phyloP scores from a whole-genome alignment of 2,113 vertebrate genomes.

The Colossoma macropomum region DNA sequence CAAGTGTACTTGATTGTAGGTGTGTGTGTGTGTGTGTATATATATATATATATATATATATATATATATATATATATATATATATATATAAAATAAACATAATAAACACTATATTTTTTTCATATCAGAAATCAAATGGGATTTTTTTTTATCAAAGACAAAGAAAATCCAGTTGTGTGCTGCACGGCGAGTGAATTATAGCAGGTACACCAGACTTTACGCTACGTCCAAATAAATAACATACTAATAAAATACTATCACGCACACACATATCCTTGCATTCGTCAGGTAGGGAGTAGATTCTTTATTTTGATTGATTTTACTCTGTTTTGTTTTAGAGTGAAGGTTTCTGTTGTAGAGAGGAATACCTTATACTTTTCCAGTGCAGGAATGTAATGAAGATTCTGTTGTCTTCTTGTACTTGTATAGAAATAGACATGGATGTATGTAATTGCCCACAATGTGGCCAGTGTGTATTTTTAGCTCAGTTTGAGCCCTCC shows the following conservation, averaged over 20 bases:
- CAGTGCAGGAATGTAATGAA: not conserved
- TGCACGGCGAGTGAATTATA: constrained; percentile 25
- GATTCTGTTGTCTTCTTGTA: not conserved
- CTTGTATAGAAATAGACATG: not conserved
- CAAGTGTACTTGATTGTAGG: constrained; percentile 73
- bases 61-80: constrained; percentile 62
- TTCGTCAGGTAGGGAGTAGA: not conserved
- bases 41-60: constrained; percentile 66
- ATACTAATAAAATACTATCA: constrained; percentile 15
- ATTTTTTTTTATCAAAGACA: constrained; percentile 57
- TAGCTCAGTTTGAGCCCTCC: constrained; percentile 37
- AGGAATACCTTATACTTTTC: constrained; percentile 19
- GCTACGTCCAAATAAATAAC: constrained; percentile 25
- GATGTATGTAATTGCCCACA: constrained; percentile 15
- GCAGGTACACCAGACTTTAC: constrained; percentile 7
- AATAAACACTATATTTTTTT: constrained; percentile 56
- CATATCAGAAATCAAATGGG: constrained; percentile 53
- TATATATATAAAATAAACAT: constrained; percentile 70
- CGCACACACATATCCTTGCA: not conserved
- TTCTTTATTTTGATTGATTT: constrained; percentile 26
- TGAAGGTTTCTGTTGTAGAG: constrained; percentile 21
- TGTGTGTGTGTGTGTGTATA: constrained; percentile 56
- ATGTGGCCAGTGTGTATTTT: constrained; percentile 47
- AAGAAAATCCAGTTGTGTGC: constrained; percentile 43
- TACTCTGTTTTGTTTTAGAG: constrained; percentile 15